Base-by-base conservation (phyloP, 1,140 invertebrate genomes). In the Diachasma alloeum region DNA sequence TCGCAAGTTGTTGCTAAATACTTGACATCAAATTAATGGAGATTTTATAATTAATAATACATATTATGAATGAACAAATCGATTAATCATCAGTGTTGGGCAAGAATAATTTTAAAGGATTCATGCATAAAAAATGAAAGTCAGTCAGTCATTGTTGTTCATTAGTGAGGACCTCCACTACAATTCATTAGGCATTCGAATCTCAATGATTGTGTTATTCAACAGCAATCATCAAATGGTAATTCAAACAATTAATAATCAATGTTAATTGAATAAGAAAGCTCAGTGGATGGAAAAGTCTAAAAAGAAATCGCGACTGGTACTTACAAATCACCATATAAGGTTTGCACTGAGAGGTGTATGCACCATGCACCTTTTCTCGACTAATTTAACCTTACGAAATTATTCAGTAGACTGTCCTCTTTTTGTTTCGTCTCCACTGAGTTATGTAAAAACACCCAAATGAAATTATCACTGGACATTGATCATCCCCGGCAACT, bases 261-360 rank as follows among this genome's bases (percentile, higher is more conserved):
- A 56, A 17, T 6, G 15, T 9, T 26, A 26, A 1, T 63, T 59
- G 13, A 10, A 17, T 6, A 59, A 6, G 17, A 59, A 59, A 22
- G n/a, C n/a, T n/a, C n/a, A n/a, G 15, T 13, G 5, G 11, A 2
- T 8, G 24, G 13, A 63, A 26, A 26, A 26, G 11, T 3, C 3
- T 19, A 0, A 63, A 63, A 26, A 31, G 6, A 26, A 26, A 15
- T 63, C 9, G 11, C 59, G 24, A 63, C 26, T 63, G 19, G 22
- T 63, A 63, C 59, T 63, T 63, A 63, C 59, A 9, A 63, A 63
- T 56, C n/a, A 56, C 59, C 59, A 26, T 63, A 63, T 63, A 63
- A 26, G 59, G 59, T 26, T 11, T 31, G 59, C 31, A 31, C 31
- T 31, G 31, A 19, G n/a, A 56, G 59, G 59, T 4, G 59, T 63